A percentile compares a stretch with the other conserved stretches of the same genome.
phyloP scores from a whole-genome alignment of 2,113 vertebrate species.

The Bungarus multicinctus region DNA sequence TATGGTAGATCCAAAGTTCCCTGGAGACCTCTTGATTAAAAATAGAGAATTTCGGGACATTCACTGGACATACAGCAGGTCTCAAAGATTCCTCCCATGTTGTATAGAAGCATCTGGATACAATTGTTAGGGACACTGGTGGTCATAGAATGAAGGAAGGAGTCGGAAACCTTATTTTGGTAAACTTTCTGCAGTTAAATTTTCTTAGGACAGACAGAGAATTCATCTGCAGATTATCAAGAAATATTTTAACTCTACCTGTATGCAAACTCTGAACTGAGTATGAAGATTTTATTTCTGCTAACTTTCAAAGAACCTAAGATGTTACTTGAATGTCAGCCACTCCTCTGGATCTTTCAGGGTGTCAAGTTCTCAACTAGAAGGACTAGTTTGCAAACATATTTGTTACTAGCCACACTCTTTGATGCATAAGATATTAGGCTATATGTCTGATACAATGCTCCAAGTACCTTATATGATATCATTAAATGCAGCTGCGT shows the following conservation, averaged over 20 bases:
- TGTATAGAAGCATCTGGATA: neutral
- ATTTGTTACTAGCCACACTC: neutral
- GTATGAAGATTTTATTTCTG: constrained; percentile 12
- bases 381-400: neutral
- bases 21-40: neutral
- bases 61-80: neutral
- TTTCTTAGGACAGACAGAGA: neutral
- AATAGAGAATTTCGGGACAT: neutral
- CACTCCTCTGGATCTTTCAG: neutral
- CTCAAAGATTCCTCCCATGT: neutral
- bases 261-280: neutral
- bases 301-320: neutral
- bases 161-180: neutral
- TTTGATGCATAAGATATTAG: neutral
- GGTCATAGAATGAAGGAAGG: neutral
- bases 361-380: neutral
- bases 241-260: neutral
- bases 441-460: neutral
- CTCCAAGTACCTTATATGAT: neutral
- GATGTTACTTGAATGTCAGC: rapidly evolving
- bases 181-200: neutral
- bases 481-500: constrained; percentile 6
- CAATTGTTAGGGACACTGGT: neutral
- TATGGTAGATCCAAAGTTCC: neutral
- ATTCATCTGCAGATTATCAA: neutral